A percentile compares a stretch with the other conserved stretches of the same genome.
Conservation (phyloP, 2,888 invertebrate species). For the Agriopis leucophaearia region DNA sequence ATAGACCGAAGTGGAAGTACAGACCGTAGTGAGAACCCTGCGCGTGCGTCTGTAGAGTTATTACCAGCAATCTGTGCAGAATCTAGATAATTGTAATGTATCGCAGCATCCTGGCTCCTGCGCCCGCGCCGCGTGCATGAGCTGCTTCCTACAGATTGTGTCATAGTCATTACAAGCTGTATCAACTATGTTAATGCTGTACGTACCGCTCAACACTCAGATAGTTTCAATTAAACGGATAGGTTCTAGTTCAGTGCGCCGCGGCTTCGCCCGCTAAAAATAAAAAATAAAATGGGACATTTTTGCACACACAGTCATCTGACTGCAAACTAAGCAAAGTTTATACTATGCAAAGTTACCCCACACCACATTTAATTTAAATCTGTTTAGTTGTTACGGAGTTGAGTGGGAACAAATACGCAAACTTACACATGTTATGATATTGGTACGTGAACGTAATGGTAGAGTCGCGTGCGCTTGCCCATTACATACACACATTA, state of each 20-base stretch:
- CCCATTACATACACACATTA: conserved; percentile 11
- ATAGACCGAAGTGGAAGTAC: too few species aligned
- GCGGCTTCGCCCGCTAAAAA: too few species aligned
- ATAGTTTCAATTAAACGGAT: conserved; percentile 13
- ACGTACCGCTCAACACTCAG: conserved; percentile 5
- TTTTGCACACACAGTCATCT: too few species aligned
- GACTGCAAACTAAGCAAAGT: too few species aligned
- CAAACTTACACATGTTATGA: not conserved
- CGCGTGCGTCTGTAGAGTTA: conserved; percentile 5
- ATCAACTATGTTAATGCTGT: not conserved
- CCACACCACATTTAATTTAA: too few species aligned
- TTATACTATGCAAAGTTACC: too few species aligned
- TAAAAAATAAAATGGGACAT: too few species aligned
- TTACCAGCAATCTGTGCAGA: conserved; percentile 18
- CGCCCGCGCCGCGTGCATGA: not conserved
- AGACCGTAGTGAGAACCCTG: conserved; percentile 2
- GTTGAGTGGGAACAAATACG: too few species aligned
- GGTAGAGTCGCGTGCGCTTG: conserved; percentile 11
- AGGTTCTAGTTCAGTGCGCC: not conserved
- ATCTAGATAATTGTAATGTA: conserved; percentile 39
- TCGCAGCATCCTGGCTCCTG: conserved; percentile 26
- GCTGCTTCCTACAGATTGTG: not conserved
- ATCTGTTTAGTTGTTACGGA: too few species aligned
- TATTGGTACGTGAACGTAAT: not conserved
- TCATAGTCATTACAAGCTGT: not conserved